Percentiles rank a stretch among this genome's conserved stretches.
phyloP scores from a whole-genome alignment of 2,113 vertebrate species.

The Glaucomys volans region DNA sequence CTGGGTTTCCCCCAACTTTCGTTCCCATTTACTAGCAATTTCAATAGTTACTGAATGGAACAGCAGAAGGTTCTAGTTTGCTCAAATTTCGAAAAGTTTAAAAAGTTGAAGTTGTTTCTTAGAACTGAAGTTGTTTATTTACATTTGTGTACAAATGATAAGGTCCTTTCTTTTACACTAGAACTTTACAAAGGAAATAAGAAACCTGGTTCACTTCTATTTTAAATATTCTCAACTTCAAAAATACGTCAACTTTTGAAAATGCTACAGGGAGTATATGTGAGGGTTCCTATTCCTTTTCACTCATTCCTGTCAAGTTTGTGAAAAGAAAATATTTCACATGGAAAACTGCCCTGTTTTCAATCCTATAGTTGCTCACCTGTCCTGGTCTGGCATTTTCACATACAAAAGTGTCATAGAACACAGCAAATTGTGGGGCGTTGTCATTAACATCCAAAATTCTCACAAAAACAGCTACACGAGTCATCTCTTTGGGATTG shows the following conservation, averaged over 20 bases:
- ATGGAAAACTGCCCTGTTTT: neutral
- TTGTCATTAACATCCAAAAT: conserved; percentile 98
- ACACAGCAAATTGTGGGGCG: conserved; percentile 96
- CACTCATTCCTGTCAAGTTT: neutral
- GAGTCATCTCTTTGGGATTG: conserved; percentile 93
- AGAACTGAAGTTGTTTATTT: neutral
- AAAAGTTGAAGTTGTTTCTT: neutral
- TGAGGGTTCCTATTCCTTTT: neutral
- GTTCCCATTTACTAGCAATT: neutral
- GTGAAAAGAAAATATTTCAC: neutral
- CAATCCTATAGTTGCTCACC: conserved; percentile 85
- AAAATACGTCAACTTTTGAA: neutral
- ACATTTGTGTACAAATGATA: neutral
- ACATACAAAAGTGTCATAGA: conserved; percentile 97
- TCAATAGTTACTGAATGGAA: neutral
- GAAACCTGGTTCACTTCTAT: neutral
- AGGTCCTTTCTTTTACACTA: neutral
- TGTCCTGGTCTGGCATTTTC: conserved; percentile 98
- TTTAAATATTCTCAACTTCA: neutral
- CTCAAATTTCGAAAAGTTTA: neutral
- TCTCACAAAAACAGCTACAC: conserved; percentile 95
- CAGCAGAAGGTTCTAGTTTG: neutral
- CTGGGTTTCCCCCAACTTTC: neutral
- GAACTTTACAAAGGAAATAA: neutral
- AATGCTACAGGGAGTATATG: neutral